Evolutionary conservation across 2,797 vertebrate species (phyloP).

Genomic region (Hyperoplus lanceolatus): DNA sequence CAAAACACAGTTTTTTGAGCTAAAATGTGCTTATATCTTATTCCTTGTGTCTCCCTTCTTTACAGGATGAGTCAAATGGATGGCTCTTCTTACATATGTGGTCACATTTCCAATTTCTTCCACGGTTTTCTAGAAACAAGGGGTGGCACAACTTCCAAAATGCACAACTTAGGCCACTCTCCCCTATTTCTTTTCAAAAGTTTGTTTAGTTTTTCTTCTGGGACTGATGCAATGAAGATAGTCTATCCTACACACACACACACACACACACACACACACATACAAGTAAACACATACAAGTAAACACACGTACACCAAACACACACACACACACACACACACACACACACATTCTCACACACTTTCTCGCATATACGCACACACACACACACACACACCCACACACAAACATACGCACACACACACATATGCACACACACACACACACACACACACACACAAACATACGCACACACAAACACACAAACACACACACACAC

Average conservation of each 20-base stretch:
- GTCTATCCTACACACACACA: constrained; percentile 4
- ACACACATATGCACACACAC: not conserved
- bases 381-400: too few relatives aligned
- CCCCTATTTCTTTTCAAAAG: not conserved
- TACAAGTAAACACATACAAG: not conserved
- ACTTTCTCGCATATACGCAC: not conserved
- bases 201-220: constrained; percentile 41
- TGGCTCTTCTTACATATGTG: too few relatives aligned
- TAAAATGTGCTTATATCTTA: too few relatives aligned
- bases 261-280: not conserved
- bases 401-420: not conserved
- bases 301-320: not conserved
- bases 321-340: constrained; percentile 5
- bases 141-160: too few relatives aligned
- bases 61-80: too few relatives aligned
- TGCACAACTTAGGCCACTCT: too few relatives aligned
- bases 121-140: too few relatives aligned
- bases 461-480: too few relatives aligned
- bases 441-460: constrained; percentile 1
- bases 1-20: too few relatives aligned
- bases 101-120: too few relatives aligned
- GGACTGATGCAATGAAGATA: constrained; percentile 50
- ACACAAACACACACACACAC: constrained; percentile 8
- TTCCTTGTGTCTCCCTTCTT: too few relatives aligned
- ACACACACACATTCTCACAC: not conserved